phyloP scores from a whole-genome alignment of 2,797 vertebrate genomes.

The Gastrophryne carolinensis region DNA sequence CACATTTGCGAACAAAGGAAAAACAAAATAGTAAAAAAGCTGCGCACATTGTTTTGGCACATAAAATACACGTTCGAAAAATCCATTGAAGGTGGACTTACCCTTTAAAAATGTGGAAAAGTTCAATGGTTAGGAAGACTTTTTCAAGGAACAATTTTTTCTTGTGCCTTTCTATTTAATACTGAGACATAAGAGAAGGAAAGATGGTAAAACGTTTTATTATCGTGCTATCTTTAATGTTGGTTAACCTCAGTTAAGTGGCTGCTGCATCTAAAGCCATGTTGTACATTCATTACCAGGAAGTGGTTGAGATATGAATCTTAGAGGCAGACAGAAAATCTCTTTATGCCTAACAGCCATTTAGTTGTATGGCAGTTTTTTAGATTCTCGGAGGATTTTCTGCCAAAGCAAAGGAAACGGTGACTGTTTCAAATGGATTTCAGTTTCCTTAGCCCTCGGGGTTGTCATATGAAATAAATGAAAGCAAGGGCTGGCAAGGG shows the following conservation, averaged over 20 bases:
- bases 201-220: constrained; percentile 16
- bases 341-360: background rate
- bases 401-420: background rate
- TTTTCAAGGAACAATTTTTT: too few relatives aligned
- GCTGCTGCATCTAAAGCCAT: background rate
- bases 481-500: too few relatives aligned
- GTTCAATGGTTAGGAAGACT: too few relatives aligned
- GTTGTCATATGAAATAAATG: background rate
- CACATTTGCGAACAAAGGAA: too few relatives aligned
- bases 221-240: background rate
- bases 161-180: constrained; percentile 23
- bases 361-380: background rate
- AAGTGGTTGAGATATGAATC: constrained; percentile 8
- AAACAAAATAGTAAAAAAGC: too few relatives aligned
- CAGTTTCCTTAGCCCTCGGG: background rate
- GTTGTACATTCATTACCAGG: constrained; percentile 14
- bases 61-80: too few relatives aligned
- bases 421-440: constrained; percentile 8
- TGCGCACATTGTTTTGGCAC: too few relatives aligned
- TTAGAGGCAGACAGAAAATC: background rate
- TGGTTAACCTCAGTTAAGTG: constrained; percentile 37
- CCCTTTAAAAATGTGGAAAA: too few relatives aligned
- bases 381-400: background rate
- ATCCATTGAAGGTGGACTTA: too few relatives aligned
- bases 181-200: background rate